Percentiles rank a stretch among this genome's conserved stretches.
Evolutionary conservation across 2,797 vertebrate genomes (phyloP).

Genomic region (Linurgus olivaceus): DNA sequence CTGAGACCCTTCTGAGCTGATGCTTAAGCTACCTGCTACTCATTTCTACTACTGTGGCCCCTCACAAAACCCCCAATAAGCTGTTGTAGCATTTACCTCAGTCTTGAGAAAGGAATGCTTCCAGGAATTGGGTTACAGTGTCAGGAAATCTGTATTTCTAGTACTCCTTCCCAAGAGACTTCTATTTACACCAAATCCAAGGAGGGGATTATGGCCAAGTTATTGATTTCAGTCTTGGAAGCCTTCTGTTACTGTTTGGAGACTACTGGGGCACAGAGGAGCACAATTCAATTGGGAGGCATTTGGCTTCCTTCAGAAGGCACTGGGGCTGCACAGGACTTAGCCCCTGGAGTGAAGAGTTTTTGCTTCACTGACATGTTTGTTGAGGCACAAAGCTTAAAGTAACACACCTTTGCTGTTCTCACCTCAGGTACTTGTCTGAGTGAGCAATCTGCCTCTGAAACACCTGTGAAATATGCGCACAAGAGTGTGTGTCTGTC

Average conservation of each 20-base stretch:
- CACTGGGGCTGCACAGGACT: neutral
- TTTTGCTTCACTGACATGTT: neutral
- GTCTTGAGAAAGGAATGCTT: conserved; percentile 43
- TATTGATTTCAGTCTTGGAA: conserved; percentile 46
- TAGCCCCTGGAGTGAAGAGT: neutral
- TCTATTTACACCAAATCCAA: conserved; percentile 40
- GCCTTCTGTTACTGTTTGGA: conserved; percentile 8
- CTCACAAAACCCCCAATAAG: neutral
- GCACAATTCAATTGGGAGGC: neutral
- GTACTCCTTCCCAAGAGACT: neutral
- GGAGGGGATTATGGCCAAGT: conserved; percentile 4
- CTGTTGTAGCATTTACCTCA: neutral
- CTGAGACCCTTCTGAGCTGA: neutral
- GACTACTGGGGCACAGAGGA: neutral
- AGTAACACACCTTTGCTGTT: neutral
- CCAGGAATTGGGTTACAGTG: conserved; percentile 40
- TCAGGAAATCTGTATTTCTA: conserved; percentile 41
- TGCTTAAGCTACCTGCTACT: conserved; percentile 12
- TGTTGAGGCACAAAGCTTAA: neutral
- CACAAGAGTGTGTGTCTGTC: too few relatives aligned
- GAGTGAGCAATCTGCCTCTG: neutral
- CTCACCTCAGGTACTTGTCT: neutral
- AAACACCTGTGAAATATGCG: neutral
- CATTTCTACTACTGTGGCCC: neutral
- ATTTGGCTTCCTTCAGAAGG: neutral